These are phyloP conservation scores for Patella depressa DNA, from an alignment of 2,888 invertebrate species.

Conservation along the genomic window DNA sequence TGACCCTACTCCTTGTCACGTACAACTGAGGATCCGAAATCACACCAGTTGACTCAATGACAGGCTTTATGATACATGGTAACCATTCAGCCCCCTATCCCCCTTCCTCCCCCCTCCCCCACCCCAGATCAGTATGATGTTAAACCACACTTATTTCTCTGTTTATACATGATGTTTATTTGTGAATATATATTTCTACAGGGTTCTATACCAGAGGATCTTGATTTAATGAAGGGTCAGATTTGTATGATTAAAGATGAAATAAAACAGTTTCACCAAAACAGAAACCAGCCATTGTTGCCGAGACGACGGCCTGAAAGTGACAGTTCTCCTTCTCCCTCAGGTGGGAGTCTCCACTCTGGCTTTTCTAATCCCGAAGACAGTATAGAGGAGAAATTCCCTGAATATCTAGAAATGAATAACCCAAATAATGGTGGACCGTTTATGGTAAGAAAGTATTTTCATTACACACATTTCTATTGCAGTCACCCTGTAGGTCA, in stretches of 20 bases:
- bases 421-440: conserved; percentile 35
- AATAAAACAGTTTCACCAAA: conserved; percentile 24
- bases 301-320: neutral
- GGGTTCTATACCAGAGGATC: conserved; percentile 37
- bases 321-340: neutral
- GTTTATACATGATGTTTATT: no score
- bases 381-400: conserved; percentile 5
- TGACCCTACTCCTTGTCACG: no score
- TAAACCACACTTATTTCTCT: no score
- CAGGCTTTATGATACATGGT: no score
- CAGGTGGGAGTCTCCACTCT: conserved; percentile 4
- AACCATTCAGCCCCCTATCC: no score
- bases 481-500: neutral
- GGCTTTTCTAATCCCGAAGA: conserved; percentile 15
- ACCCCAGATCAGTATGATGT: no score
- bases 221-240: conserved; percentile 42
- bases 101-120: no score
- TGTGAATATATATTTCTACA: conserved; percentile 14
- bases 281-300: neutral
- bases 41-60: no score
- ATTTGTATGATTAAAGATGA: conserved; percentile 31
- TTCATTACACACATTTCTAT: neutral
- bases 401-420: neutral
- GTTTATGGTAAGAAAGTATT: conserved; percentile 33
- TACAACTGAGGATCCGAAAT: no score